Conservation (phyloP, 2,888 invertebrate species). For the Apamea crenata region DNA sequence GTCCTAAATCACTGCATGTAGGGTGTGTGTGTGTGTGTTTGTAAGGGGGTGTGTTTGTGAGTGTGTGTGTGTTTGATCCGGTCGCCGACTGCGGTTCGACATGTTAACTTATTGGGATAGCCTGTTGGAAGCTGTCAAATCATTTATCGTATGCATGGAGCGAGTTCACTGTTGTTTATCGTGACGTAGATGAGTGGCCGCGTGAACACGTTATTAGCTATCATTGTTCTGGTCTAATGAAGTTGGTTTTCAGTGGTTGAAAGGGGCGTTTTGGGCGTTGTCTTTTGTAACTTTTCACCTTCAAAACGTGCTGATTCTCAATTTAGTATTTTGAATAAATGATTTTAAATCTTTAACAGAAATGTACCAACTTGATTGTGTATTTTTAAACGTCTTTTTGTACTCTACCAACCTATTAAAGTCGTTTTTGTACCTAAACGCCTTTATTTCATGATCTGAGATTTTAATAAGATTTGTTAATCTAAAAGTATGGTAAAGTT, state of each 20-base stretch:
- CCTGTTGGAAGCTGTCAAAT: slow-evolving; percentile 57
- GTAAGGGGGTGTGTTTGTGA: slow-evolving; percentile 4
- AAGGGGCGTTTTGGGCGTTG: background rate
- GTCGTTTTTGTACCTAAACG: no score
- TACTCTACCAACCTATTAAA: no score
- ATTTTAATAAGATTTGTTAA: background rate
- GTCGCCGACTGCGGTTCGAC: slow-evolving; percentile 46
- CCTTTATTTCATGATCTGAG: no score
- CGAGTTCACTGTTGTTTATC: slow-evolving; percentile 36
- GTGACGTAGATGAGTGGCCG: slow-evolving; percentile 37
- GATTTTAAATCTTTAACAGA: background rate
- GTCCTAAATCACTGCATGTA: slow-evolving; percentile 67
- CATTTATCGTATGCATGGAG: slow-evolving; percentile 49
- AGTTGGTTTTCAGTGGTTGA: slow-evolving; percentile 19
- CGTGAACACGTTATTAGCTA: slow-evolving; percentile 45
- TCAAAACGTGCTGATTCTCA: background rate
- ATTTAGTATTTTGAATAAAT: background rate
- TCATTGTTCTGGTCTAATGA: slow-evolving; percentile 11
- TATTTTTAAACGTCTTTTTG: background rate
- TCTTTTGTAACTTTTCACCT: background rate
- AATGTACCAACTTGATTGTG: background rate
- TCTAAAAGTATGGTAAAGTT: background rate
- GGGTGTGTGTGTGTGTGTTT: slow-evolving; percentile 14
- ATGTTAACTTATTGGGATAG: slow-evolving; percentile 59
- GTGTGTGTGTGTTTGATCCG: slow-evolving; percentile 20